Evolutionary conservation across 1,140 invertebrate genomes (phyloP).

Genomic region (Zelostemma sp.): DNA sequence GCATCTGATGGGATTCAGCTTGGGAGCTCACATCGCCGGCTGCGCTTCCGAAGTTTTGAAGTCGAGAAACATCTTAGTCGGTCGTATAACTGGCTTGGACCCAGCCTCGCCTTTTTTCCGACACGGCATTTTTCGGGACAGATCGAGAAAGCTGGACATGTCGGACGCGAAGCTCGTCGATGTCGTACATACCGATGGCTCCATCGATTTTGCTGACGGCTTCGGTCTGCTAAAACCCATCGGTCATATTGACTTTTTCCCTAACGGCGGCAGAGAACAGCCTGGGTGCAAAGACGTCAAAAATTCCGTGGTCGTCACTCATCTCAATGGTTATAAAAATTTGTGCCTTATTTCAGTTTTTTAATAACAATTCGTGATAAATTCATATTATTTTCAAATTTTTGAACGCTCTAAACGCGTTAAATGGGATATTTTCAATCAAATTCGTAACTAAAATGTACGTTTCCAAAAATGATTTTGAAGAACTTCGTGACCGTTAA

Average conservation of each 20-base stretch:
- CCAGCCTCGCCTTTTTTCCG: slow-evolving; percentile 79
- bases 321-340: slow-evolving; percentile 60
- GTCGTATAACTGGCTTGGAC: slow-evolving; percentile 81
- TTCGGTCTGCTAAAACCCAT: slow-evolving; percentile 77
- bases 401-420: too few relatives aligned
- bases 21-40: slow-evolving; percentile 83
- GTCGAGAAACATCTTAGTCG: slow-evolving; percentile 71
- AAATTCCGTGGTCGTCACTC: slow-evolving; percentile 70
- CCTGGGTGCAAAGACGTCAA: slow-evolving; percentile 76
- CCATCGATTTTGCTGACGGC: slow-evolving; percentile 74
- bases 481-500: too few relatives aligned
- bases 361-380: too few relatives aligned
- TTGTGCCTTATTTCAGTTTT: slow-evolving; percentile 3
- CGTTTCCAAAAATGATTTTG: too few relatives aligned
- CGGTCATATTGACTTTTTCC: slow-evolving; percentile 81
- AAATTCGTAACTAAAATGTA: too few relatives aligned
- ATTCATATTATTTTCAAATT: too few relatives aligned
- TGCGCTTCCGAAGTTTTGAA: slow-evolving; percentile 78
- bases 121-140: slow-evolving; percentile 67
- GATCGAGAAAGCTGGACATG: slow-evolving; percentile 76
- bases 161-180: slow-evolving; percentile 87
- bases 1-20: slow-evolving; percentile 83
- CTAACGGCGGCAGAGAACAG: slow-evolving; percentile 80
- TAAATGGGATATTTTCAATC: too few relatives aligned
- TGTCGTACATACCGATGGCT: slow-evolving; percentile 87